Base-by-base conservation (phyloP, 1,140 invertebrate species). In the Teleopsis dalmanni region DNA sequence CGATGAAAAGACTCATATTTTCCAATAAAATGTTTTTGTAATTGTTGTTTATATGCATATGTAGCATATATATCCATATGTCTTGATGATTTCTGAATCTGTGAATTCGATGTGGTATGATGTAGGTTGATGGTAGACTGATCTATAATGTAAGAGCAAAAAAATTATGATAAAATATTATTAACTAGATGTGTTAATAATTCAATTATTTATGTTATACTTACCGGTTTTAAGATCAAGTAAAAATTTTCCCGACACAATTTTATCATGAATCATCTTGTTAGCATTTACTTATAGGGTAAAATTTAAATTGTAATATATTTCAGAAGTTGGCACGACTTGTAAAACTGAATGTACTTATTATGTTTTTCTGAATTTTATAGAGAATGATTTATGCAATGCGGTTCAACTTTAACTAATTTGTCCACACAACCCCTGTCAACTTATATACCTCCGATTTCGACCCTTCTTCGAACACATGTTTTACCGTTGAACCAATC, bases 221-320 rank as follows among this genome's bases (percentile, higher is more conserved):
- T 68, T 54, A 69, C 65, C 65, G 46, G 54, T 68, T 57, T 69
- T 69, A 8, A 68, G 45, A 56, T 69, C 65, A 45, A 55, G 21
- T 19, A 68, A 57, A 54, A 69, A 69, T 55, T 69, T 59, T 40
- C 62, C 62, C 4, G 62, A 34, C 45, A 66, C 57, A 13, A 66
- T 52, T 60, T 68, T 69, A 49, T 69, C 62, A 55, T 68, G 65
- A 56, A 68, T 65, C 52, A 67, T 53, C 64, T 67, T 53, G 25
- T 27, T 52, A 34, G 18, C 27, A 8, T 29, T 8, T 29, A 35
- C 8, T 35, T 6, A 6, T 13, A 16, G n/a, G n/a, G n/a, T 35
- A 16, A 10, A n/a, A n/a, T 35, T 13, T 16, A 9, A 9, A 14
- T 16, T 9, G 6, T 8, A 16, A 35, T 14, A 35, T 10, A 10